These are phyloP conservation scores for Forficula auricularia DNA, from an alignment of 1,140 invertebrate genomes.

Conservation along the genomic window DNA sequence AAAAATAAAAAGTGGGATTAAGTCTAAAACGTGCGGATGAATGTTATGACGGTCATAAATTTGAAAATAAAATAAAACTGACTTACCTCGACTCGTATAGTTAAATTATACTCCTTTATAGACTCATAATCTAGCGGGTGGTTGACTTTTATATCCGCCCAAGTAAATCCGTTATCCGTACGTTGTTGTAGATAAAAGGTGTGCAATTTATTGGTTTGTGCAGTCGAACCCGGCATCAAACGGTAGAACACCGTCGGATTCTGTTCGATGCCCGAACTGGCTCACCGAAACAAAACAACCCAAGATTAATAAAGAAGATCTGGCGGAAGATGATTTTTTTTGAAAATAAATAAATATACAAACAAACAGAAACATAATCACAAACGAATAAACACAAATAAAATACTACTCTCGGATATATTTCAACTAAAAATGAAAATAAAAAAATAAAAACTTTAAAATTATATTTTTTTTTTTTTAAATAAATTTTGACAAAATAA, in stretches of 20 bases:
- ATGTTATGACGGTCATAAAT: too few relatives aligned
- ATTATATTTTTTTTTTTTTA: too few relatives aligned
- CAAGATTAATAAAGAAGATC: too few relatives aligned
- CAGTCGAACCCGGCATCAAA: conserved; percentile 82
- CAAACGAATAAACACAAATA: conserved; percentile 11
- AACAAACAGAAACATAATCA: too few relatives aligned
- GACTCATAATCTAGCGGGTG: conserved; percentile 87
- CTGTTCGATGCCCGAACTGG: conserved; percentile 83
- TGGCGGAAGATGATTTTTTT: too few relatives aligned
- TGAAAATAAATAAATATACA: too few relatives aligned
- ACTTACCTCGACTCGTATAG: conserved; percentile 82
- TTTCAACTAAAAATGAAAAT: conserved; percentile 3
- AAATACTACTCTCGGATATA: conserved; percentile 1
- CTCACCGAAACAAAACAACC: background rate
- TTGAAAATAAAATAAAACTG: background rate
- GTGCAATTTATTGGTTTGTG: conserved; percentile 88
- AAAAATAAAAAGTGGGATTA: too few relatives aligned
- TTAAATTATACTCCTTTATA: conserved; percentile 89
- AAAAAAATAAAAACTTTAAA: background rate
- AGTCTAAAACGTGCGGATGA: too few relatives aligned
- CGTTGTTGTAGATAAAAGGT: conserved; percentile 89
- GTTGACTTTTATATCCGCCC: conserved; percentile 91
- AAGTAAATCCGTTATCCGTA: conserved; percentile 72
- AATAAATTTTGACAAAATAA: conserved; percentile 1
- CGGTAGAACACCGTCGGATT: conserved; percentile 89